Base-by-base conservation (phyloP, 2,797 vertebrate genomes). In the Florisuga fusca region DNA sequence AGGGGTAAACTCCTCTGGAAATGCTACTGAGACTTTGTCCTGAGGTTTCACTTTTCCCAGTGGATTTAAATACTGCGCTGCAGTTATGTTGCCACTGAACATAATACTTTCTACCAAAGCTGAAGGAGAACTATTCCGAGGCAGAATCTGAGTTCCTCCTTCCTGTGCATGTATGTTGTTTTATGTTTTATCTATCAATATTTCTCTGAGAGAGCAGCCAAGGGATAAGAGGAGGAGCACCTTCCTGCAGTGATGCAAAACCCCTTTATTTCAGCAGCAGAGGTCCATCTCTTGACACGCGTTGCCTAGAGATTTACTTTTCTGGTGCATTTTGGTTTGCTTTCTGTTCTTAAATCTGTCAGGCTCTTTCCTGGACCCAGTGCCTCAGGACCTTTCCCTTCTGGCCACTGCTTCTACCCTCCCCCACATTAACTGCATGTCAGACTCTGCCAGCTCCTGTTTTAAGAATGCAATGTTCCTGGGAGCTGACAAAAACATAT, bases 401-500 rank as follows among this genome's bases (percentile, higher is more conserved):
- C 82, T 94, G 92, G 89, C 83, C 76, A 36, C 36, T 78, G 55
- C 45, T 79, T 48, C 83, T 90, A 19, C 71, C 71, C 86, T 87
- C 91, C 90, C 68, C 74, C 77, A 48, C 57, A 7, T 16, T 57
- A 63, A 80, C 68, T 68, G 69, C 50, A 15, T 2, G 16, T 43
- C 80, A 82, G 68, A 81, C 48, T 55, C 81, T 63, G 74, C 87
- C 91, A 93, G 91, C 29, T 93, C 87, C 83, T 68, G 20, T 75
- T 94, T 84, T 82, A 92, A 93, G 95, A 95, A 95, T 79, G 63
- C 36, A 53, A 18, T 92, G 93, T 94, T 90, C 93, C 43, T 77
- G 80, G 51, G 88, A 90, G 48, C 67, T 2, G 41, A 84, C 85
- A 95, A 86, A 95, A 89, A 78, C 48, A n/a, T 90, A 75, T 92